Percentiles rank a stretch among this genome's conserved stretches.
Conservation (phyloP, 2,113 vertebrate genomes). For the Tragelaphus imberbis region DNA sequence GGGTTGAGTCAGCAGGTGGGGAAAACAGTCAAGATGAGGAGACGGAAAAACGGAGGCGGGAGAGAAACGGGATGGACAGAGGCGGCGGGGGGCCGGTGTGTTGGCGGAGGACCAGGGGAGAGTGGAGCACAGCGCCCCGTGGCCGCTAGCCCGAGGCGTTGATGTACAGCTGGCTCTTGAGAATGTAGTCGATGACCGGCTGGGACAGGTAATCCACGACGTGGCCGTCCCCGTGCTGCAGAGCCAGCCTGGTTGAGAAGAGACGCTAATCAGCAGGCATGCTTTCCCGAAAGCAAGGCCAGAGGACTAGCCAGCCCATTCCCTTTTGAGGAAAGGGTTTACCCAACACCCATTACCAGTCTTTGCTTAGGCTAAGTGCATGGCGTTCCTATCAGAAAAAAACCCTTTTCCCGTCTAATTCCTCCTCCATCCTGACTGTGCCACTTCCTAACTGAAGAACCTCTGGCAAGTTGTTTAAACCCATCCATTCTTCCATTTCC, state of each 20-base stretch:
- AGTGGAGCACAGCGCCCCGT: slow-evolving; percentile 41
- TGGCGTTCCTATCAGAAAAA: background rate
- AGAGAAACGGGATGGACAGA: slow-evolving; percentile 69
- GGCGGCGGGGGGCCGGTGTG: slow-evolving; percentile 55
- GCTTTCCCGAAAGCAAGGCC: fast-evolving
- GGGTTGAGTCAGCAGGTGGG: slow-evolving; percentile 20
- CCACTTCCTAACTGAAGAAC: background rate
- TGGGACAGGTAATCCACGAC: slow-evolving; percentile 97
- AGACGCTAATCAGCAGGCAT: background rate
- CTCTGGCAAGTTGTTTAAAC: background rate
- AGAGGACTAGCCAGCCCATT: background rate
- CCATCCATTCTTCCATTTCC: background rate
- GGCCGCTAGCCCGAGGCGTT: slow-evolving; percentile 90
- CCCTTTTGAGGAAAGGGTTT: background rate
- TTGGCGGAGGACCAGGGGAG: slow-evolving; percentile 64
- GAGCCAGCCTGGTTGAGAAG: slow-evolving; percentile 86
- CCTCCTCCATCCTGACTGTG: background rate
- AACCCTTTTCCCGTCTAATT: no score
- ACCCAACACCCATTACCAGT: background rate
- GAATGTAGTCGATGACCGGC: slow-evolving; percentile 98
- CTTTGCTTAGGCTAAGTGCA: background rate
- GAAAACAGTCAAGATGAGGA: slow-evolving; percentile 64
- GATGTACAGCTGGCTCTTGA: slow-evolving; percentile 99
- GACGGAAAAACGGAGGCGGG: slow-evolving; percentile 75
- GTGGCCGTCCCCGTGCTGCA: slow-evolving; percentile 97